A percentile compares a stretch with the other conserved stretches of the same genome.
Conservation (phyloP, 2,113 vertebrate species). For the Paedocypris sp. region DNA sequence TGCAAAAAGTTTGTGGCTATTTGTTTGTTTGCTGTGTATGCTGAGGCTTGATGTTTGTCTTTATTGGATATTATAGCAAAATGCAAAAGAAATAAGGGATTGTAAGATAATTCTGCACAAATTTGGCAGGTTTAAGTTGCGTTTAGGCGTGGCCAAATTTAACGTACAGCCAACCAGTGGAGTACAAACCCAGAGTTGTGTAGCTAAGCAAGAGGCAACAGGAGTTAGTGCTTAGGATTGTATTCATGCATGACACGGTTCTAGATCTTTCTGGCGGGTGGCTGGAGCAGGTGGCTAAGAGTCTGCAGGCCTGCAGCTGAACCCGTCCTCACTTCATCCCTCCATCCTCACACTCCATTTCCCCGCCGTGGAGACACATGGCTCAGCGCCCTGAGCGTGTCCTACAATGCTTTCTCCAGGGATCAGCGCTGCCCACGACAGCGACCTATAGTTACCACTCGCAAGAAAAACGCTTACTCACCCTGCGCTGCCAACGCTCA, state of each 20-base stretch:
- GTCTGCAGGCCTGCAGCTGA: neutral
- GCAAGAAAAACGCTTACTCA: slow-evolving; percentile 34
- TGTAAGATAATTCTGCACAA: no score
- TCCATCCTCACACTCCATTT: slow-evolving; percentile 27
- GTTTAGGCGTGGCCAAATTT: no score
- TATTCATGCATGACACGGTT: neutral
- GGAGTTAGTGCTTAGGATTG: no score
- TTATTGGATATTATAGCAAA: no score
- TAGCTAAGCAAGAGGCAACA: no score
- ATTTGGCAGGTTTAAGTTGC: no score
- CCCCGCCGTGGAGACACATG: slow-evolving; percentile 27
- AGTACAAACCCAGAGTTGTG: no score
- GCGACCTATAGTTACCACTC: neutral
- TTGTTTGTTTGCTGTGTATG: no score
- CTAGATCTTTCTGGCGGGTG: neutral
- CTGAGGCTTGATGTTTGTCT: no score
- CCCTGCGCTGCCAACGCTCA: slow-evolving; percentile 6
- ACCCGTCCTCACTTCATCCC: neutral
- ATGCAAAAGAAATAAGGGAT: no score
- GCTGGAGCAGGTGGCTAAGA: neutral
- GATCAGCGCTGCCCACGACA: neutral
- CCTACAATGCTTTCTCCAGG: slow-evolving; percentile 4
- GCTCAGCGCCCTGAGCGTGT: slow-evolving; percentile 13
- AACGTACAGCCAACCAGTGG: no score
- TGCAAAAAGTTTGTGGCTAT: no score